Base-by-base conservation (phyloP, 1,140 invertebrate species). In the Drosophila littoralis region DNA sequence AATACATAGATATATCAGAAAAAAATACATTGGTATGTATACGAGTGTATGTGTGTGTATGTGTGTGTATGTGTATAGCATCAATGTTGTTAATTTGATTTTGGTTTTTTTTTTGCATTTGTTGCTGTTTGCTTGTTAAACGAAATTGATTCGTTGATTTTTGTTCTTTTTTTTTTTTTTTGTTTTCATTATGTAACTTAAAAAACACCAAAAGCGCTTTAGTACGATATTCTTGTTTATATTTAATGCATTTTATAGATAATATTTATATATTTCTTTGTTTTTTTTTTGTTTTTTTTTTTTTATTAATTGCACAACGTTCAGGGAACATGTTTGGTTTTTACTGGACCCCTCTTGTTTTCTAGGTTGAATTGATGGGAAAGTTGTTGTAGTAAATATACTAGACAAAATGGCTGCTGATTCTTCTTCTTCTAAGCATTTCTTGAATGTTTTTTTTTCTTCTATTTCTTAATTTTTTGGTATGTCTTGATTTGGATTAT, bases 151-250 rank as follows among this genome's bases (percentile, higher is more conserved):
- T 70, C 72, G 66, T 75, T 45, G 51, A 43, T 64, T 57, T 65
- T 58, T 58, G 6, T 32, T 75, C n/a, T 50, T 54, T 68, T 71
- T 42, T 77, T 77, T 38, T 75, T 66, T 66, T 48, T 45, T 67
- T 67, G 71, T 68, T 54, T 63, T 59, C 42, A 46, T 86, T 59
- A 70, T 45, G 28, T 77, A 67, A 82, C 74, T 79, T 84, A 71
- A 88, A 82, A 89, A 89, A 71, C 83, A 89, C 83, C 79, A 89
- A 88, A 89, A 88, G 83, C 79, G 84, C 79, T 83, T 88, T 66
- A 84, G 69, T 81, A 85, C 70, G 66, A 83, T 71, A 73, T 78
- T 84, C 42, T 77, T 84, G 54, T 77, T 81, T 80, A 82, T 81
- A 73, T 46, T 81, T 76, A 70, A 81, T 85, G 82, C 64, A 79